Evolutionary conservation across 2,888 invertebrate genomes (phyloP).

Genomic region (Lissocephala sabroskyi): DNA sequence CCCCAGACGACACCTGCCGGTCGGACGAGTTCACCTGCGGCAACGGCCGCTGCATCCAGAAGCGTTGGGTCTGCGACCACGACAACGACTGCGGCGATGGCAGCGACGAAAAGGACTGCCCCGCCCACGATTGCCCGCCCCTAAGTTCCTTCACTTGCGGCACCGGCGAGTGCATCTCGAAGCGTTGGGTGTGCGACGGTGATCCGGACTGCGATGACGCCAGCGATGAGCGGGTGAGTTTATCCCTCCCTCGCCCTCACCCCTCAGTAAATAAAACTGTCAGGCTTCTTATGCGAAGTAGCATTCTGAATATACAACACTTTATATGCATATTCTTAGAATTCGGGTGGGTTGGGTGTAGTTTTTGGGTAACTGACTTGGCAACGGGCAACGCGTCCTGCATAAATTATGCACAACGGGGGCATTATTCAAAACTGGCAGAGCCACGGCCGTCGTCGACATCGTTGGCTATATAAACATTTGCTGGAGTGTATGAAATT

Average conservation of each 20-base stretch:
- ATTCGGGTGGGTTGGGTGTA: too few relatives aligned
- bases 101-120: slow-evolving; percentile 86
- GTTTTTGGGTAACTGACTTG: too few relatives aligned
- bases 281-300: too few relatives aligned
- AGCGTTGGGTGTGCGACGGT: slow-evolving; percentile 89
- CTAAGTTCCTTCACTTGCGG: slow-evolving; percentile 83
- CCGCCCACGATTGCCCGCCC: slow-evolving; percentile 79
- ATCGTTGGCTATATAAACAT: background rate
- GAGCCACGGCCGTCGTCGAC: background rate
- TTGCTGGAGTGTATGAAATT: too few relatives aligned
- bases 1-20: slow-evolving; percentile 88
- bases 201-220: slow-evolving; percentile 88
- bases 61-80: slow-evolving; percentile 88
- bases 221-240: slow-evolving; percentile 83
- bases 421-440: slow-evolving; percentile 49
- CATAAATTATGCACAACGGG: slow-evolving; percentile 54
- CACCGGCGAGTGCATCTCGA: slow-evolving; percentile 83
- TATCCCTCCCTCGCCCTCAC: background rate
- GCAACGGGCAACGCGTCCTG: slow-evolving; percentile 6
- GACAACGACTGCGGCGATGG: slow-evolving; percentile 91
- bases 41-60: slow-evolving; percentile 90
- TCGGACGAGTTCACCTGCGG: slow-evolving; percentile 94
- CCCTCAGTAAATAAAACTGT: background rate
- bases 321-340: too few relatives aligned
- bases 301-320: too few relatives aligned